Evolutionary conservation across 2,113 vertebrate species (phyloP).

Genomic region (Spermophilus dauricus): DNA sequence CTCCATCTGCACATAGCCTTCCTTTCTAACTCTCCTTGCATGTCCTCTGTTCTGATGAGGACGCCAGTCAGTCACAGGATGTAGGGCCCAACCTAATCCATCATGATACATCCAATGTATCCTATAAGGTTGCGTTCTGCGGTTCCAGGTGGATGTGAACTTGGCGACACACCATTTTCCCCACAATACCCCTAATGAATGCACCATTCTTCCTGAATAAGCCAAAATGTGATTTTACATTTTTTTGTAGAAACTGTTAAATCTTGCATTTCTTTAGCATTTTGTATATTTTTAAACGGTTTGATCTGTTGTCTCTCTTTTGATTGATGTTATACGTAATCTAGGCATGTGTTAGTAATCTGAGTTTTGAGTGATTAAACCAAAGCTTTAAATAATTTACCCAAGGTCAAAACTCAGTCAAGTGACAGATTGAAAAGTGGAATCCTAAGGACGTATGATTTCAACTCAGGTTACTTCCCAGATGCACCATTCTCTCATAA

Average conservation of each 20-base stretch:
- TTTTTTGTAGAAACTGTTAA: background rate
- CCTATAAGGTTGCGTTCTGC: background rate
- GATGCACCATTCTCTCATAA: background rate
- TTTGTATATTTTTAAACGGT: conserved; percentile 17
- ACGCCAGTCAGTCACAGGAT: background rate
- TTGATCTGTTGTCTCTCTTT: background rate
- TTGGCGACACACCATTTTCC: background rate
- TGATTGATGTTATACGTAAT: background rate
- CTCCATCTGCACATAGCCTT: background rate
- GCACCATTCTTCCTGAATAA: background rate
- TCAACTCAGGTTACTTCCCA: background rate
- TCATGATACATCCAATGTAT: background rate
- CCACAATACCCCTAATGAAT: background rate
- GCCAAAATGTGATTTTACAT: background rate
- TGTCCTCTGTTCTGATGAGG: background rate
- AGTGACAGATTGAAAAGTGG: background rate
- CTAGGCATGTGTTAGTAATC: background rate
- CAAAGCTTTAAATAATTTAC: conserved; percentile 36
- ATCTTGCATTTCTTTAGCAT: background rate
- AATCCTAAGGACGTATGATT: background rate
- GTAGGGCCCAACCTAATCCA: background rate
- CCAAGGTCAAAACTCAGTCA: background rate
- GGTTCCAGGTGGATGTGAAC: background rate
- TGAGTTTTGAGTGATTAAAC: background rate
- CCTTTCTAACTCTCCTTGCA: background rate